Evolutionary conservation across 2,113 vertebrate species (phyloP).

Genomic region (Myrmophylax atrothorax): DNA sequence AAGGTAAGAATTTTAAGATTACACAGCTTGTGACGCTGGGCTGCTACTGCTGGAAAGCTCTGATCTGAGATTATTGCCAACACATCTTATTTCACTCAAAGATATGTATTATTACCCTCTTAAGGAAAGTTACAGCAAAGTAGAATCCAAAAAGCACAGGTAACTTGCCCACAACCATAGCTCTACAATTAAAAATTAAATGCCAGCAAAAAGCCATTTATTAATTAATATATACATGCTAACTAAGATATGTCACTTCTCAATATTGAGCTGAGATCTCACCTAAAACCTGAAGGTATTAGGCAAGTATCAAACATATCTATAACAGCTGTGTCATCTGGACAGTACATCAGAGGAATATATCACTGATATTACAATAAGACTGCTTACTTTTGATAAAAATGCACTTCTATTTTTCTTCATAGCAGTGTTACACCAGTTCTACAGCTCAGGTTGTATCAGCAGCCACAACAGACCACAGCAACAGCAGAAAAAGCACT

Average conservation of each 20-base stretch:
- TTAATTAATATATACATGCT: neutral
- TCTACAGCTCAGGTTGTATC: neutral
- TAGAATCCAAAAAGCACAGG: neutral
- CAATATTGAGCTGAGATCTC: neutral
- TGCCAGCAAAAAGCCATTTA: neutral
- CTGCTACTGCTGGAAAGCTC: neutral
- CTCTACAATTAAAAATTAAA: neutral
- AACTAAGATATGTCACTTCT: neutral
- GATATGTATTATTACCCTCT: neutral
- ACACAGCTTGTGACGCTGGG: neutral
- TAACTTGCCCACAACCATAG: neutral
- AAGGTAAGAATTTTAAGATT: neutral
- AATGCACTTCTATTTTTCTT: neutral
- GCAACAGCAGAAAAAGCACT: neutral
- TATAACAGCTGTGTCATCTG: neutral
- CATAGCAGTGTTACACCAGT: neutral
- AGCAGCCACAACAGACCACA: neutral
- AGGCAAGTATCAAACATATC: neutral
- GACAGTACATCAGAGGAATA: neutral
- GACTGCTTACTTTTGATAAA: neutral
- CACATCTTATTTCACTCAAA: neutral
- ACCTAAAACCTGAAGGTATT: neutral
- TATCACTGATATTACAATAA: neutral
- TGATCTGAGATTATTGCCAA: conserved; percentile 9
- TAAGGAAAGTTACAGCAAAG: neutral